These are phyloP conservation scores for Delphinus delphis DNA, from an alignment of 2,113 vertebrate genomes.

Conservation along the genomic window DNA sequence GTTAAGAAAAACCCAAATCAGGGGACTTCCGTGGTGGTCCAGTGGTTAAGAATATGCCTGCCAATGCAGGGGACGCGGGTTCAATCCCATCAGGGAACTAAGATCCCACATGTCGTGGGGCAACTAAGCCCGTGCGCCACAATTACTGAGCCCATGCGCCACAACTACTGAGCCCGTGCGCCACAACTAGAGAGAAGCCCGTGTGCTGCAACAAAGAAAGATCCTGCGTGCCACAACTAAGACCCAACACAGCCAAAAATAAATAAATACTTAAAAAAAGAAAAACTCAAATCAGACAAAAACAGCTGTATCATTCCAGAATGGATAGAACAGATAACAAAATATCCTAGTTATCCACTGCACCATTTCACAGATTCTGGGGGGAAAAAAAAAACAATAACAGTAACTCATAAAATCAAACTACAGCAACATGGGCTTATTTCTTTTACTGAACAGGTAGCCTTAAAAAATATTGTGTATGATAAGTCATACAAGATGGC, in stretches of 20 bases:
- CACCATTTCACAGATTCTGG: background rate
- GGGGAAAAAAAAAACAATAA: background rate
- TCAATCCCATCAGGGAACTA: no score
- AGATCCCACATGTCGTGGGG: no score
- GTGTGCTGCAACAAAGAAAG: no score
- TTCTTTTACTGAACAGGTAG: background rate
- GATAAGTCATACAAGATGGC: background rate
- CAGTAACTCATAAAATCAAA: background rate
- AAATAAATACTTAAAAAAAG: background rate
- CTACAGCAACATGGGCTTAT: background rate
- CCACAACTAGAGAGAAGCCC: no score
- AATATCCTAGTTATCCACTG: background rate
- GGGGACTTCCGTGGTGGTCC: background rate
- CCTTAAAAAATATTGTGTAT: background rate
- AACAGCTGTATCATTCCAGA: background rate
- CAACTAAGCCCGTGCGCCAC: no score
- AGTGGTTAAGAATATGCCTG: no score
- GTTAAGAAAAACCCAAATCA: background rate
- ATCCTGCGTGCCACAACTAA: no score
- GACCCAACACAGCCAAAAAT: no score
- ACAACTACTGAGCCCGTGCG: no score
- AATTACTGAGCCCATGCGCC: no score
- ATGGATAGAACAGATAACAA: background rate
- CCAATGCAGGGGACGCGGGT: no score
- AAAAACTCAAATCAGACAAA: background rate